Evolutionary conservation across 1,140 invertebrate species (phyloP).

Genomic region (Chironomus striatipennis): DNA sequence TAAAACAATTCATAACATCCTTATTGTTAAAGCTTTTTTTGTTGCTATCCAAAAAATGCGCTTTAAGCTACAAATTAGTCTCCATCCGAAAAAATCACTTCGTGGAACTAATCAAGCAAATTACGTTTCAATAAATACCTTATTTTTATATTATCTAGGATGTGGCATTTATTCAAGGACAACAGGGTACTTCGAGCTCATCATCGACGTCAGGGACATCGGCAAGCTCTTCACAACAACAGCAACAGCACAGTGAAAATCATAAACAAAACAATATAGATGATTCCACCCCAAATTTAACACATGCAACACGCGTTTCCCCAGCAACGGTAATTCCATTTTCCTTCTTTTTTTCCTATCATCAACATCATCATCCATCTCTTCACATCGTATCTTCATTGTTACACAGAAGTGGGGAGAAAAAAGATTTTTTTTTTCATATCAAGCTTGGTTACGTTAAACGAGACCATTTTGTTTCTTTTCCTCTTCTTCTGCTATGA

Average conservation of each 20-base stretch:
- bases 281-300: slow-evolving; percentile 55
- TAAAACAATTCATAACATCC: too few relatives aligned
- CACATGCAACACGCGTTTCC: slow-evolving; percentile 76
- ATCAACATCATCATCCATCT: background rate
- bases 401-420: background rate
- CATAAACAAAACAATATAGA: slow-evolving; percentile 44
- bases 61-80: too few relatives aligned
- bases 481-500: background rate
- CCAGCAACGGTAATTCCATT: slow-evolving; percentile 72
- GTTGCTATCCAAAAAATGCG: too few relatives aligned
- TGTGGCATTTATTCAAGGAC: slow-evolving; percentile 40
- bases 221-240: slow-evolving; percentile 45
- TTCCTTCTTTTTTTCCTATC: slow-evolving; percentile 25
- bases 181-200: slow-evolving; percentile 44
- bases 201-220: slow-evolving; percentile 55
- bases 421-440: background rate
- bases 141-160: slow-evolving; percentile 35
- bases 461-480: slow-evolving; percentile 26
- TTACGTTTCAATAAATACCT: slow-evolving; percentile 1
- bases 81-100: too few relatives aligned
- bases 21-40: too few relatives aligned
- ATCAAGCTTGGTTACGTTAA: background rate
- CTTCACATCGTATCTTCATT: background rate
- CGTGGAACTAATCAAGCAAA: background rate
- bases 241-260: slow-evolving; percentile 47